Base-by-base conservation (phyloP, 2,113 vertebrate genomes). In the Cygnus atratus region DNA sequence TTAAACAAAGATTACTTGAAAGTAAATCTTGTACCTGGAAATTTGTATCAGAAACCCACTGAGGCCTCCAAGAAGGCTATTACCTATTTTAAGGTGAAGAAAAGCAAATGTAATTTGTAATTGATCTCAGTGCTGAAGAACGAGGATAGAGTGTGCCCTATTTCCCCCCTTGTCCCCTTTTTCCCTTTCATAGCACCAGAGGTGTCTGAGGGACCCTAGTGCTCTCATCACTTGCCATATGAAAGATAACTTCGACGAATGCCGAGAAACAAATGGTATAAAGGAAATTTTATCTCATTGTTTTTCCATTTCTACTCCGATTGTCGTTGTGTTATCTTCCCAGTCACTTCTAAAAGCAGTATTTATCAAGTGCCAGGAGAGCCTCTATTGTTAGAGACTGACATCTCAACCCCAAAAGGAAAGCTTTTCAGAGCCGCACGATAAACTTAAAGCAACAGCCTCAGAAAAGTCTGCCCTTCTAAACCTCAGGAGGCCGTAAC, bases 341-440 rank as follows among this genome's bases (percentile, higher is more conserved):
- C 3, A 84, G 50, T 87, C 67, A 62, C 77, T 83, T 88, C 62
- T 95, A 93, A 93, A 91, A 93, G 84, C 84, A 83, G 0, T 44
- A 83, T 76, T 95, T 91, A 94, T 95, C 90, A 94, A 85, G 77
- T 85, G 77, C n/a, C 77, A 89, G n/a, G 90, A 95, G 66, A 46
- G 71, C 15, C 55, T 93, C 88, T 91, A 75, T 57, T 79, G 77
- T 83, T 84, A 31, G 86, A 88, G 70, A 73, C 81, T 83, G 84
- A 91, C 80, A 84, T 62, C 71, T 76, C 63, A 93, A 35, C 62
- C 76, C 77, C 87, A 84, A 83, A 95, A 96, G 74, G 66, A 93
- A 89, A 92, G 58, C 41, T 18, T 76, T 87, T 48, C 37, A 22
- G 44, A 88, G 65, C 15, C 81, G 33, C 44, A 35, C 4, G 73